Percentiles rank a stretch among this genome's conserved stretches.
phyloP scores from a whole-genome alignment of 2,113 vertebrate genomes.

The Oryzias curvinotus region DNA sequence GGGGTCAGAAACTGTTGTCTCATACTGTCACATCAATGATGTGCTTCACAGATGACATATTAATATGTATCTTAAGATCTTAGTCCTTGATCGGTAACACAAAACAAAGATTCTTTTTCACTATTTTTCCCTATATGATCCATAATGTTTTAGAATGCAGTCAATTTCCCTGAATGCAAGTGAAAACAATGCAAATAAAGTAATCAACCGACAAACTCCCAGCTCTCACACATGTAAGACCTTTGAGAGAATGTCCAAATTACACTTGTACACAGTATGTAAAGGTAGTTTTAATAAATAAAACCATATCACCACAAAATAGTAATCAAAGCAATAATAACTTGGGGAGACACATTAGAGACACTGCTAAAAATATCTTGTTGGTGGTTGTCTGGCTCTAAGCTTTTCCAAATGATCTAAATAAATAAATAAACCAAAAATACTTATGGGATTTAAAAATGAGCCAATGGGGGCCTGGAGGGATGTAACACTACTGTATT shows the following conservation, averaged over 20 bases:
- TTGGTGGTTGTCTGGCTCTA: conserved; percentile 57
- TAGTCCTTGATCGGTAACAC: conserved; percentile 52
- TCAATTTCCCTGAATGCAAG: background rate
- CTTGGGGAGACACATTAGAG: conserved; percentile 55
- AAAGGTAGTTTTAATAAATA: conserved; percentile 67
- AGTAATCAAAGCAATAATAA: conserved; percentile 15
- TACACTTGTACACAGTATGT: conserved; percentile 24
- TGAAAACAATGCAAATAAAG: conserved; percentile 28
- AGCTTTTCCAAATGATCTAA: conserved; percentile 60
- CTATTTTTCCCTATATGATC: too few relatives aligned
- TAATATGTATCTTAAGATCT: conserved; percentile 44
- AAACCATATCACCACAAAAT: conserved; percentile 42
- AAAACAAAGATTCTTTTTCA: too few relatives aligned
- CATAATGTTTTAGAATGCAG: too few relatives aligned
- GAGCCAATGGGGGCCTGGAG: conserved; percentile 77
- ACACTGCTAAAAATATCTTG: conserved; percentile 49
- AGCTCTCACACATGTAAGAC: conserved; percentile 50
- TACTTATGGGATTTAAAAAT: conserved; percentile 67
- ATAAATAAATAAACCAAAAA: conserved; percentile 48
- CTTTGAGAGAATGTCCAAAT: conserved; percentile 26
- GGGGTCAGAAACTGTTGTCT: conserved; percentile 34
- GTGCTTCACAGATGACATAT: conserved; percentile 41
- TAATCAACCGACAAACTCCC: background rate
- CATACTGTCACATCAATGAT: conserved; percentile 32
- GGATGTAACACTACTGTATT: conserved; percentile 54